Percentiles rank a stretch among this genome's conserved stretches.
Evolutionary conservation across 2,888 invertebrate species (phyloP).

Genomic region (Polydrusus tereticollis): DNA sequence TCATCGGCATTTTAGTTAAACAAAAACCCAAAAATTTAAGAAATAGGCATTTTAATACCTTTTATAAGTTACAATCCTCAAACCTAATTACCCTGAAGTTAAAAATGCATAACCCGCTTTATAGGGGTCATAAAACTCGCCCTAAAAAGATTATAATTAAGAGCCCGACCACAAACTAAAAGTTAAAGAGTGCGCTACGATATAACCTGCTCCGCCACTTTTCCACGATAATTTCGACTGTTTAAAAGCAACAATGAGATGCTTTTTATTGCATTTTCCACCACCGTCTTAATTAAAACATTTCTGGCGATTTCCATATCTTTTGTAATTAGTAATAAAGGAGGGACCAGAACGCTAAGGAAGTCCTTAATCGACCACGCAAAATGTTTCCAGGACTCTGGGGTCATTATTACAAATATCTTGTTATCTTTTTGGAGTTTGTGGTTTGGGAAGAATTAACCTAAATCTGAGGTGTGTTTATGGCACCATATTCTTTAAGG

Average conservation of each 20-base stretch:
- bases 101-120: not conserved
- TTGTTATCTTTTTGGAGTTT: not conserved
- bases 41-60: too few species aligned
- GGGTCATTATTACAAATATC: slow-evolving; percentile 10
- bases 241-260: slow-evolving; percentile 13
- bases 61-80: too few species aligned
- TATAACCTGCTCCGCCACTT: not conserved
- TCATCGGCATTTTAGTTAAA: too few species aligned
- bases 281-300: slow-evolving; percentile 31
- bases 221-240: not conserved
- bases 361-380: slow-evolving; percentile 14
- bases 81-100: too few species aligned
- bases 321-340: slow-evolving; percentile 30
- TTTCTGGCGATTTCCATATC: slow-evolving; percentile 33
- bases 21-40: too few species aligned
- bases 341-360: slow-evolving; percentile 9
- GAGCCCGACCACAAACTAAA: not conserved
- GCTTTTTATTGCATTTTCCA: slow-evolving; percentile 28
- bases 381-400: slow-evolving; percentile 6
- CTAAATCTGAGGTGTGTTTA: not conserved
- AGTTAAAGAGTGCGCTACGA: not conserved
- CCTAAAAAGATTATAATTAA: not conserved
- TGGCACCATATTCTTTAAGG: not conserved
- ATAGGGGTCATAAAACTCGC: not conserved
- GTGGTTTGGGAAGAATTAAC: not conserved